These are phyloP conservation scores for Callimorpha dominula DNA, from an alignment of 2,888 invertebrate genomes.

Conservation along the genomic window DNA sequence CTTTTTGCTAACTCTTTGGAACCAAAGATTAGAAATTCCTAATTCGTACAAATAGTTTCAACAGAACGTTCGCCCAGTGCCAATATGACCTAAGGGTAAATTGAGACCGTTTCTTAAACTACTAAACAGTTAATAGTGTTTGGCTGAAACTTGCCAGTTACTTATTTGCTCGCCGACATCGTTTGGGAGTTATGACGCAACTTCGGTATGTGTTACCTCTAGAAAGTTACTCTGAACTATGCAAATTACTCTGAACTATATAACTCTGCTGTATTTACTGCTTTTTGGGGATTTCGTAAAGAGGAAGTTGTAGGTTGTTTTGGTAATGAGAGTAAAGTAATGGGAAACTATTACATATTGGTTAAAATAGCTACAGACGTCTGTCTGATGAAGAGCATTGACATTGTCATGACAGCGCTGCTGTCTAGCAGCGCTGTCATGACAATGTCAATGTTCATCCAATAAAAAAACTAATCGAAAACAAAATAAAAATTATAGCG, in stretches of 20 bases:
- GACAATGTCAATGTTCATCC: no score
- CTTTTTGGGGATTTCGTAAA: conserved; percentile 49
- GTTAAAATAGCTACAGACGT: not conserved
- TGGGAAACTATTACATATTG: conserved; percentile 5
- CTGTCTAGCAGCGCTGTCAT: no score
- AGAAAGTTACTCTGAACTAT: conserved; percentile 67
- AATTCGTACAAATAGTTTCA: not conserved
- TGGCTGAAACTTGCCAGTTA: conserved; percentile 75
- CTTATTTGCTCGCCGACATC: conserved; percentile 76
- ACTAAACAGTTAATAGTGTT: conserved; percentile 81
- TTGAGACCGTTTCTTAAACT: conserved; percentile 81
- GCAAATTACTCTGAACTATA: conserved; percentile 66
- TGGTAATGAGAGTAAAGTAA: conserved; percentile 26
- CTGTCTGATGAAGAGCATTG: no score
- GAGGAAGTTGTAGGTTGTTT: conserved; percentile 26
- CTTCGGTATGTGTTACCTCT: conserved; percentile 63
- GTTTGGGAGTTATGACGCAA: conserved; percentile 74
- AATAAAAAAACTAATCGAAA: no score
- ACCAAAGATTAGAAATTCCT: not conserved
- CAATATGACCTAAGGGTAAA: conserved; percentile 62
- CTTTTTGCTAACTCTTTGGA: no score
- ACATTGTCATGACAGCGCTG: no score
- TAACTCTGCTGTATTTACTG: conserved; percentile 64
- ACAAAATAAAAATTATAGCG: no score
- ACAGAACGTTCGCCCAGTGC: conserved; percentile 4